Percentiles rank a stretch among this genome's conserved stretches.
Conservation (phyloP, 1,140 invertebrate species). For the Artemia franciscana region DNA sequence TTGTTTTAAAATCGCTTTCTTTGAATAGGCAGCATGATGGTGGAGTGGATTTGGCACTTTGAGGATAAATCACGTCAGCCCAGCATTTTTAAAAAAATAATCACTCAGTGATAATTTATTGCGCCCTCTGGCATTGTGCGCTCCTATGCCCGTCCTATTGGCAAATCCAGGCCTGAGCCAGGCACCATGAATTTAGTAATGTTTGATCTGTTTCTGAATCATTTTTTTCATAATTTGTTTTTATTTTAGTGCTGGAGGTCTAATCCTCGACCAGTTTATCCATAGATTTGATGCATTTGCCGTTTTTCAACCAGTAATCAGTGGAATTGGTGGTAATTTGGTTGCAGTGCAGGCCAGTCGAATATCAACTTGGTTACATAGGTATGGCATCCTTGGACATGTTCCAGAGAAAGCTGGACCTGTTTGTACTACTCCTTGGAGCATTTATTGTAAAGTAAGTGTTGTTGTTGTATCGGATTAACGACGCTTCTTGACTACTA, state of each 20-base stretch:
- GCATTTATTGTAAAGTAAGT: background rate
- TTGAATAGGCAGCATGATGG: no score
- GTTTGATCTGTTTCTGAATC: conserved; percentile 2
- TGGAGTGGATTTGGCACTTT: no score
- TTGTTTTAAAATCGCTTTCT: no score
- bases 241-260: conserved; percentile 22
- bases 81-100: no score
- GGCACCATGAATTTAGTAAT: no score
- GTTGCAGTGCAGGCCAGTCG: conserved; percentile 79
- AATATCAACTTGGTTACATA: conserved; percentile 69
- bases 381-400: conserved; percentile 32
- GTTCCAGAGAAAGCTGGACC: conserved; percentile 26
- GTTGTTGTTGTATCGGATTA: no score
- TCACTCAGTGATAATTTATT: no score
- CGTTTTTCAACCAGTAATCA: conserved; percentile 64
- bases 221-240: background rate
- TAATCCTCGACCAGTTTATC: conserved; percentile 57
- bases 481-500: no score
- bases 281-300: conserved; percentile 54
- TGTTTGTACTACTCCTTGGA: background rate
- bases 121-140: no score
- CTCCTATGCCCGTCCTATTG: no score
- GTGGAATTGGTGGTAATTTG: conserved; percentile 82
- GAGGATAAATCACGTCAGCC: no score
- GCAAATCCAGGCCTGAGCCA: no score